A percentile compares a stretch with the other conserved stretches of the same genome.
phyloP scores from a whole-genome alignment of 2,113 vertebrate genomes.

The Anas platyrhynchos region DNA sequence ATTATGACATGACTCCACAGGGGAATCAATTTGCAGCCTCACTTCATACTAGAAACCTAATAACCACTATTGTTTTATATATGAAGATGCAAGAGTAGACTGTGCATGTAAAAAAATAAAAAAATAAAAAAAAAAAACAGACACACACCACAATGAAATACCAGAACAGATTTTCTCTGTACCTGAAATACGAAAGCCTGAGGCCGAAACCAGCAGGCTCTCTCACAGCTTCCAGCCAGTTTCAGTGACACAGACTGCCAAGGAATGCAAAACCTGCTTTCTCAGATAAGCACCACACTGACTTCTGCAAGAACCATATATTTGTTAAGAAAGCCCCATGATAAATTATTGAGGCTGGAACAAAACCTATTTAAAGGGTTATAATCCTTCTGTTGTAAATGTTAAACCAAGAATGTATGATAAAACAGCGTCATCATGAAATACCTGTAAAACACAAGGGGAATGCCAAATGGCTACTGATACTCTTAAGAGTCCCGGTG shows the following conservation, averaged over 20 bases:
- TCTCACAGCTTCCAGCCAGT: not conserved
- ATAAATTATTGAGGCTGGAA: not conserved
- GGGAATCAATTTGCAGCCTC: not conserved
- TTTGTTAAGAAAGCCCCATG: not conserved
- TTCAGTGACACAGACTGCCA: not conserved
- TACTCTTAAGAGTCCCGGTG: fast-evolving
- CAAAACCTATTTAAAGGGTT: not conserved
- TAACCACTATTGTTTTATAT: not conserved
- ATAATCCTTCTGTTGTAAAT: not conserved
- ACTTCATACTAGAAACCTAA: not conserved
- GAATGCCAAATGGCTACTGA: not conserved
- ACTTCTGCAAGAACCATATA: not conserved
- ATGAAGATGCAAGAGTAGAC: not conserved
- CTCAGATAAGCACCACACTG: not conserved
- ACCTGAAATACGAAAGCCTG: not conserved
- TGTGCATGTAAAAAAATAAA: not conserved
- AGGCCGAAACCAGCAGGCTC: not conserved
- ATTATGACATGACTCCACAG: fast-evolving
- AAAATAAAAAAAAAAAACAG: not conserved
- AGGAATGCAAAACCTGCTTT: not conserved
- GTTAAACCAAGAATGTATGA: not conserved
- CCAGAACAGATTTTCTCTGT: not conserved
- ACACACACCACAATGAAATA: not conserved
- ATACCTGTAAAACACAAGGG: not conserved
- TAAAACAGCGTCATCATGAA: not conserved